Evolutionary conservation across 2,113 vertebrate species (phyloP).

Genomic region (Astatoreochromis straeleni): DNA sequence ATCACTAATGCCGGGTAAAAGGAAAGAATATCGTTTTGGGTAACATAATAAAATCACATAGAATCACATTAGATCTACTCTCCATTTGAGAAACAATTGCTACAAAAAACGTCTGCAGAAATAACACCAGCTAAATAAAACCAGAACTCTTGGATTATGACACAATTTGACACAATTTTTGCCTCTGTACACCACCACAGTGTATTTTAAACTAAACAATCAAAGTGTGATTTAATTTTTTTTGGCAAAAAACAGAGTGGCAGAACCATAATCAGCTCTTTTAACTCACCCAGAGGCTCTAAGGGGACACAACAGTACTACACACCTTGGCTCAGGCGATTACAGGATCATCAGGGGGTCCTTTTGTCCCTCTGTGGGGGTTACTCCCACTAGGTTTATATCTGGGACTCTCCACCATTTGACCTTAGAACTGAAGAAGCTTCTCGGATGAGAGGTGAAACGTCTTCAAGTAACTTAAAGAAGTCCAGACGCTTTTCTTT

Average conservation of each 20-base stretch:
- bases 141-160: not conserved
- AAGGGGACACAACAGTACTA: not conserved
- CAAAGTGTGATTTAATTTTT: not conserved
- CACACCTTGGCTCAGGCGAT: too few relatives aligned
- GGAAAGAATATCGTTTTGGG: not conserved
- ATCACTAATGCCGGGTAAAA: not conserved
- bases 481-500: too few relatives aligned
- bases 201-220: not conserved
- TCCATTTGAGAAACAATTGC: not conserved
- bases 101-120: not conserved
- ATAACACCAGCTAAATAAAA: not conserved
- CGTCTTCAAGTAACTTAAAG: too few relatives aligned
- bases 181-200: not conserved
- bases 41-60: not conserved
- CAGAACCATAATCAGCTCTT: not conserved
- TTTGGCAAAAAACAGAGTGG: rapidly evolving
- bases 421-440: too few relatives aligned
- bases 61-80: not conserved
- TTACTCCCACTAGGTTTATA: too few relatives aligned
- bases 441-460: too few relatives aligned
- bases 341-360: too few relatives aligned
- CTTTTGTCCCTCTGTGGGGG: too few relatives aligned
- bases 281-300: not conserved
- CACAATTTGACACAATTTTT: not conserved
- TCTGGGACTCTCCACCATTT: too few relatives aligned